These are phyloP conservation scores for Teleopsis dalmanni DNA, from an alignment of 1,140 invertebrate genomes.

Conservation along the genomic window DNA sequence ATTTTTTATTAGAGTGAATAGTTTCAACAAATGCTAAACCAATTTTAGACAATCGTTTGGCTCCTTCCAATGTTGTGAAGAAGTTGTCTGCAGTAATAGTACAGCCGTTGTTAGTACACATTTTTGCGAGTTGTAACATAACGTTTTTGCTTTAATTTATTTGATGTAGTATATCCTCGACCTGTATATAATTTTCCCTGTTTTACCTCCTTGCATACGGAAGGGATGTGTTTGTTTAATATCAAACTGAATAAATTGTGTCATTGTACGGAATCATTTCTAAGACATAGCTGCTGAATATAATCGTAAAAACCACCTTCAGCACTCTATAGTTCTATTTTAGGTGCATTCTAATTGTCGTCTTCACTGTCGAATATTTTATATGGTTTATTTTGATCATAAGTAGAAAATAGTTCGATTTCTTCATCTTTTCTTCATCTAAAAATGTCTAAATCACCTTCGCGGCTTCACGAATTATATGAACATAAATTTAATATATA, in stretches of 20 bases:
- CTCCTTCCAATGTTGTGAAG: conserved; percentile 9
- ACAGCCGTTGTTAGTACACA: not conserved
- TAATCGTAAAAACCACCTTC: conserved; percentile 7
- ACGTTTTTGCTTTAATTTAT: not conserved
- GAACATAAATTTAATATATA: too few relatives aligned
- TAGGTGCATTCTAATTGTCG: too few relatives aligned
- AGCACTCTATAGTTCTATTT: too few relatives aligned
- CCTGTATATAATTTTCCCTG: conserved; percentile 20
- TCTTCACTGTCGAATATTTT: too few relatives aligned
- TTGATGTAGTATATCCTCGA: not conserved
- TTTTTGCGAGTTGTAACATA: not conserved
- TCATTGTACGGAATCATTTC: conserved; percentile 4
- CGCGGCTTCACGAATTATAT: too few relatives aligned
- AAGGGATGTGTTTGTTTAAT: not conserved
- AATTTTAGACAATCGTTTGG: conserved; percentile 15
- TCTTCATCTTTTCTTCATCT: too few relatives aligned
- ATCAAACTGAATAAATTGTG: conserved; percentile 8
- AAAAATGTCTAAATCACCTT: too few relatives aligned
- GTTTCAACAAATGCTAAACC: conserved; percentile 27
- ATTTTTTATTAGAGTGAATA: conserved; percentile 25
- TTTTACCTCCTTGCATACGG: not conserved
- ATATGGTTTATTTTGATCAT: too few relatives aligned
- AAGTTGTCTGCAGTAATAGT: conserved; percentile 6
- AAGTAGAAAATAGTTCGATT: too few relatives aligned
- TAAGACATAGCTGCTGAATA: conserved; percentile 9